phyloP scores from a whole-genome alignment of 2,113 vertebrate genomes.

The Notarius quadriscutis region DNA sequence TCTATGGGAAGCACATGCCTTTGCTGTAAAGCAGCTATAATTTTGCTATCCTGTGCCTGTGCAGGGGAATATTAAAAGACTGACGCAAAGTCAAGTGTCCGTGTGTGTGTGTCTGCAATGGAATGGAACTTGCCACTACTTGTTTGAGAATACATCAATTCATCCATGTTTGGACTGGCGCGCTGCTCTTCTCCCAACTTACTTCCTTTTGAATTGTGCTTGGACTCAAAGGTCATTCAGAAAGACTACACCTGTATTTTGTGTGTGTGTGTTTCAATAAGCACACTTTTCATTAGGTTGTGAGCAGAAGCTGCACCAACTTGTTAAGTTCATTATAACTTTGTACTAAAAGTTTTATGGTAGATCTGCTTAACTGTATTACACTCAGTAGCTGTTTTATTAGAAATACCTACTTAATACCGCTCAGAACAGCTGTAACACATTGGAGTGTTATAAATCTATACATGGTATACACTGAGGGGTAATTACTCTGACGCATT shows the following conservation, averaged over 20 bases:
- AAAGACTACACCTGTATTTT: conserved; percentile 1
- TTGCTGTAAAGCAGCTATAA: conserved; percentile 56
- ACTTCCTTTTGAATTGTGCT: conserved; percentile 41
- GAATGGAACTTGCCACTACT: conserved; percentile 46
- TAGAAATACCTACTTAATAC: background rate
- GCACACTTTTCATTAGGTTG: background rate
- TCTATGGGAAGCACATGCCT: conserved; percentile 43
- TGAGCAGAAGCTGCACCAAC: background rate
- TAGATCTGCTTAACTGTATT: background rate
- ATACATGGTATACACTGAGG: background rate
- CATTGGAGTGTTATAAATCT: background rate
- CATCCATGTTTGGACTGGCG: conserved; percentile 46
- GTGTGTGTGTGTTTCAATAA: background rate
- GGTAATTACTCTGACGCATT: background rate
- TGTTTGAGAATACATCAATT: conserved; percentile 52
- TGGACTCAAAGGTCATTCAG: conserved; percentile 38
- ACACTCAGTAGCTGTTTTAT: background rate
- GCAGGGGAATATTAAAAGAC: conserved; percentile 48
- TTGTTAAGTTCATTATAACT: background rate
- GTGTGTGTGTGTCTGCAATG: conserved; percentile 3
- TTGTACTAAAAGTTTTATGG: no score
- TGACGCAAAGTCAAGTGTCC: conserved; percentile 31
- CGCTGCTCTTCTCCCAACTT: conserved; percentile 31
- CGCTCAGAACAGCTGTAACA: background rate
- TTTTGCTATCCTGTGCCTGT: conserved; percentile 57